Evolutionary conservation across 2,113 vertebrate species (phyloP), one percentile per base, ranked within the genome.

Genomic region (Neotragus pygmaeus): DNA sequence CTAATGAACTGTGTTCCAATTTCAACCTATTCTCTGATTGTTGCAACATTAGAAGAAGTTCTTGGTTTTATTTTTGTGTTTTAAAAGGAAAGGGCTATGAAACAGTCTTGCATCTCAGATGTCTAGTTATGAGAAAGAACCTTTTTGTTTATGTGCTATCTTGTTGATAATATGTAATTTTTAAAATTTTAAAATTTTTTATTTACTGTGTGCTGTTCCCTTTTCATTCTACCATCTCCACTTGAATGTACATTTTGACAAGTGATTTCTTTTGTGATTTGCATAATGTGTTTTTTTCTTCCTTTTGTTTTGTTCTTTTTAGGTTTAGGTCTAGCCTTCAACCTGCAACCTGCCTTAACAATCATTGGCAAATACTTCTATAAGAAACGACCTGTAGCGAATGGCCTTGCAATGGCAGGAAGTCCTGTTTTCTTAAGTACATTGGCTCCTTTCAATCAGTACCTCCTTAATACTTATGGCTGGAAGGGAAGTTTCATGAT

Each of bases 401-500:
- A 99, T 80, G 99, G 99, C 47, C 93, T 99, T 49, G 99, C 99
- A 11, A 99, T 99, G 99, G 99, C 99, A 21, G 99, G 99, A 95
- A 99, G 99, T 97, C 99, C 99, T 6, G 99, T 99, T 80, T 99
- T 99, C 98, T 99, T 99, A 97, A 99, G 99, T 98, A 99, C 99
- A 25, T 88, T 99, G 94, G 99, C 99, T 51, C 99, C 99, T 92
- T 99, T 99, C 90, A 99, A 99, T 98, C 99, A 99, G 98, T 99
- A 99, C 95, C 99, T 99, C 17, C 99, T 99, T 98, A 99, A 99
- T 95, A 97, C 93, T 2, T 99, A 99, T n/a, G 99, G 99, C 88
- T 99, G 99, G 99, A 99, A 99, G 95, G 99, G 99, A 93, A 99
- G 99, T 97, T 99, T 99, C 98, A 98, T 99, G 85, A 99, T 99